These are phyloP conservation scores for Strigamia maritima DNA, from an alignment of 2,888 invertebrate species.

Conservation along the genomic window DNA sequence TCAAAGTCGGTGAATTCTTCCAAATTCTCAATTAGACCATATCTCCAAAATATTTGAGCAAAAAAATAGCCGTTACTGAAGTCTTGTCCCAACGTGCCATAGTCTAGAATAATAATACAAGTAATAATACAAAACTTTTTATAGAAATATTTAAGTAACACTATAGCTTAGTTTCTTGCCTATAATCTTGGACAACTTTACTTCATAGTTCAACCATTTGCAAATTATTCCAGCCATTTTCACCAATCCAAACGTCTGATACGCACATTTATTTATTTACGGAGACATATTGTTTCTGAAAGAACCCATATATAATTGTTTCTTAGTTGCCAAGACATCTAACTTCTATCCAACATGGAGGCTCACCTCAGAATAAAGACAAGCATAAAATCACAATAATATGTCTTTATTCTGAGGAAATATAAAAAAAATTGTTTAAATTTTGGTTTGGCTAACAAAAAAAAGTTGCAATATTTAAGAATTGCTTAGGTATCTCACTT, in stretches of 20 bases:
- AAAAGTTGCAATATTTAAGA: too few relatives aligned
- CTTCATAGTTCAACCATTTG: conserved; percentile 7
- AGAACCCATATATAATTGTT: too few relatives aligned
- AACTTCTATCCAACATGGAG: not conserved
- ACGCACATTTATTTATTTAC: not conserved
- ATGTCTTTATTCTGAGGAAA: conserved; percentile 12
- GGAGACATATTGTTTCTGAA: not conserved
- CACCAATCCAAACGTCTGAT: not conserved
- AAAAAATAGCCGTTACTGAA: not conserved
- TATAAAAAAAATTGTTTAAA: not conserved
- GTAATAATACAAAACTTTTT: not conserved
- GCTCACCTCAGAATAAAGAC: conserved; percentile 17
- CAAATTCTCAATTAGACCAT: not conserved
- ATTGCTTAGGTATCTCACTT: not conserved
- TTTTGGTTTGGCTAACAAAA: conserved; percentile 11
- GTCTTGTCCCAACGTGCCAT: not conserved
- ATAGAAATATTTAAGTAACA: not conserved
- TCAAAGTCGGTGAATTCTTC: not conserved
- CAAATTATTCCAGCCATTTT: conserved; percentile 21
- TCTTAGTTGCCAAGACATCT: not conserved
- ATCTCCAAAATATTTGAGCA: conserved; percentile 12
- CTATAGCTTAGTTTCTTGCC: not conserved
- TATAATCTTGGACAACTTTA: not conserved
- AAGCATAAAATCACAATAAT: not conserved
- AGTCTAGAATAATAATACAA: not conserved